Conservation (phyloP, 2,113 vertebrate species). For the Noturus placidus region DNA sequence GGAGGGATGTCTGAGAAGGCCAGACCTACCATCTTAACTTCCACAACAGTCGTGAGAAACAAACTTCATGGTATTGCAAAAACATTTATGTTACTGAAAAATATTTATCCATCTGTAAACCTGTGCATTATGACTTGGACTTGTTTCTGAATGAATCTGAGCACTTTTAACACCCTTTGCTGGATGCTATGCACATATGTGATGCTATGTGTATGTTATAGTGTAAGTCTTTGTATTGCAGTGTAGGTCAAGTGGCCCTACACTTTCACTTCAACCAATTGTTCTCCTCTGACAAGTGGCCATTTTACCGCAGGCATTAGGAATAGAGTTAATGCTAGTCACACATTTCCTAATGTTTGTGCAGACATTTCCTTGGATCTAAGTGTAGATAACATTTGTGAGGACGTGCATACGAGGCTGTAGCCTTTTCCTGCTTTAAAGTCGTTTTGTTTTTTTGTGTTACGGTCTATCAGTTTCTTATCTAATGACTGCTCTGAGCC, state of each 20-base stretch:
- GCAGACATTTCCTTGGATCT: conserved; percentile 36
- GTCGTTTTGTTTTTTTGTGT: conserved; percentile 34
- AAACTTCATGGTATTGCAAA: conserved; percentile 48
- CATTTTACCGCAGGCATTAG: conserved; percentile 20
- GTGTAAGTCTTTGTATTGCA: neutral
- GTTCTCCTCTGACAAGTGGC: neutral
- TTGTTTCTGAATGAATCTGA: conserved; percentile 9
- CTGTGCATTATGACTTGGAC: conserved; percentile 55
- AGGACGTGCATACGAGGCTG: conserved; percentile 32
- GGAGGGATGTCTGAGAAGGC: conserved; percentile 53
- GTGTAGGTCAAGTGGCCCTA: conserved; percentile 2
- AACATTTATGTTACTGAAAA: conserved; percentile 32
- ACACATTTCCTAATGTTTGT: conserved; percentile 32
- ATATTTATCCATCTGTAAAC: conserved; percentile 65
- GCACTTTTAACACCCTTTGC: neutral
- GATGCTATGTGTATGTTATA: neutral
- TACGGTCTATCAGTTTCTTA: conserved; percentile 56
- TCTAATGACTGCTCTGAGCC: conserved; percentile 62
- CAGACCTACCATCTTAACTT: conserved; percentile 61
- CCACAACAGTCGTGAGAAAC: conserved; percentile 51
- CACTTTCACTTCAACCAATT: conserved; percentile 6
- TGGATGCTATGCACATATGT: neutral
- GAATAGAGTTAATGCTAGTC: conserved; percentile 25
- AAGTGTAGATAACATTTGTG: neutral
- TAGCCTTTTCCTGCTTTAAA: conserved; percentile 43